A percentile compares a stretch with the other conserved stretches of the same genome.
Evolutionary conservation across 2,888 invertebrate species (phyloP).

Genomic region (Hymenopus coronatus): DNA sequence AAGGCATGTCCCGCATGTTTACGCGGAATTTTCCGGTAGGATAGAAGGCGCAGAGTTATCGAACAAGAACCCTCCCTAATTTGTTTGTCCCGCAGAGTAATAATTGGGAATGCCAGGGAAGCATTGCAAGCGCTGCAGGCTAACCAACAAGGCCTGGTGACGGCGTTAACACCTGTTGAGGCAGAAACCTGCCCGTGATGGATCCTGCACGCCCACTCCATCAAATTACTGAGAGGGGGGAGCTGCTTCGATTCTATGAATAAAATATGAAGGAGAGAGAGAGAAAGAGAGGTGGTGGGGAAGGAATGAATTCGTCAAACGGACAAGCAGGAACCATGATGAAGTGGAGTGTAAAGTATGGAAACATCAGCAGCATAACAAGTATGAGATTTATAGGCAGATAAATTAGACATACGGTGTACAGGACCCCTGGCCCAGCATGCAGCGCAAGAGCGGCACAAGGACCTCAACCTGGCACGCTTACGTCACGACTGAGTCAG

Average conservation of each 20-base stretch:
- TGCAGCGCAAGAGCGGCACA: neutral
- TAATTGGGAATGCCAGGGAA: neutral
- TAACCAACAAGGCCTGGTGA: neutral
- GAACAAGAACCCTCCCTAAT: neutral
- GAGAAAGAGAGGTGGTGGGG: conserved; percentile 1
- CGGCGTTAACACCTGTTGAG: neutral
- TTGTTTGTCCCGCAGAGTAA: neutral
- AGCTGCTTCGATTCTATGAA: conserved; percentile 27
- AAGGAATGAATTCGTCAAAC: conserved; percentile 30
- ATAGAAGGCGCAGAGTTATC: no score
- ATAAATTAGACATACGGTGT: conserved; percentile 24
- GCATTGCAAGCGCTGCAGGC: neutral
- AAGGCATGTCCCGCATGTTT: no score
- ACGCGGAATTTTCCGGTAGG: no score
- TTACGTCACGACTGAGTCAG: neutral
- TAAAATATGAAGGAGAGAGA: conserved; percentile 30
- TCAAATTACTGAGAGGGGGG: conserved; percentile 28
- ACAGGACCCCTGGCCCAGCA: neutral
- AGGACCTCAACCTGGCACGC: no score
- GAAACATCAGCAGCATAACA: conserved; percentile 29
- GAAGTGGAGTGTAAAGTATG: conserved; percentile 31
- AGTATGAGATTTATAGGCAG: conserved; percentile 25
- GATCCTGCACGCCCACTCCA: conserved; percentile 27
- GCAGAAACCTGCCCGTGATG: neutral
- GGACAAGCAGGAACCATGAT: conserved; percentile 24